Base-by-base conservation (phyloP, 2,113 vertebrate genomes). In the Sinocyclocheilus rhinocerous region DNA sequence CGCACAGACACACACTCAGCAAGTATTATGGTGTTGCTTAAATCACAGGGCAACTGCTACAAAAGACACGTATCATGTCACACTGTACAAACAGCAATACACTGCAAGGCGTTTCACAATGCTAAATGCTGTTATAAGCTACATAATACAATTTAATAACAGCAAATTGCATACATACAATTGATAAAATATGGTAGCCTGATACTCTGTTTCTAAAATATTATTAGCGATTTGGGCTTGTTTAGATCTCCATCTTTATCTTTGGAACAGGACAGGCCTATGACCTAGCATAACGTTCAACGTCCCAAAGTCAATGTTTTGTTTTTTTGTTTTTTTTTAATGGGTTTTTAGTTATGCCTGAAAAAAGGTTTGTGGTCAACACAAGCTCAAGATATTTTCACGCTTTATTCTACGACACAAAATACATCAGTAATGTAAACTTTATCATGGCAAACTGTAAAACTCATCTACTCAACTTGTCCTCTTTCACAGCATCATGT, bases 41-140 rank as follows among this genome's bases (percentile, higher is more conserved):
- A 77, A 86, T 86, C 89, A 94, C 91, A 93, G 92, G 89, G 90
- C 89, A 91, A 90, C 90, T 88, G 92, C 67, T 63, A 50, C 76
- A 77, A 63, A 81, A 84, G 69, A 77, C 50, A n/a, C 20, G 36
- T 24, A 26, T 75, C 52, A 20, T 26, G 76, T 86, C 76, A 69
- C 69, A 5, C n/a, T 78, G 76, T n/a, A 80, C 75, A 78, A 78
- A 78, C 13, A 81, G 82, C 70, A 61, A 69, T 24, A 42, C 69
- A 20, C 24, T 29, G 15, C 29, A 10, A 67, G 45, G 6, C 4
- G 57, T 84, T 84, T 84, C 48, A 18, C 70, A 70, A 69, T 42
- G 42, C 42, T 42, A 7, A 42, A 42, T 42, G 42, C 42, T 42
- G 7, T 15, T 67, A 7, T 29, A 67, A 24, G 45, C 45, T 29